Conservation (phyloP, 2,113 vertebrate genomes). For the Polypterus senegalus region DNA sequence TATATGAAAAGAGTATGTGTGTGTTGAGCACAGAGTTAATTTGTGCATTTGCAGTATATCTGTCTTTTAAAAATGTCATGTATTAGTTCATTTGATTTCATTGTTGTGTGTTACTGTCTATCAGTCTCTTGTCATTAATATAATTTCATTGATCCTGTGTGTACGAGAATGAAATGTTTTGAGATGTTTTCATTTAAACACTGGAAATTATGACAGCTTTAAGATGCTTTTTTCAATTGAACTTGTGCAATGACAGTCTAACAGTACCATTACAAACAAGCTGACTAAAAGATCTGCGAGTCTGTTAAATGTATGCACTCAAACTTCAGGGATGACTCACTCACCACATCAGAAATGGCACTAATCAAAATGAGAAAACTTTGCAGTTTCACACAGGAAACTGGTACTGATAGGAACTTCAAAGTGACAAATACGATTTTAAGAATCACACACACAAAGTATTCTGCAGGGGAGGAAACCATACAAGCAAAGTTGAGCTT, state of each 20-base stretch:
- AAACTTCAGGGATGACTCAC: conserved; percentile 46
- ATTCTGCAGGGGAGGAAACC: background rate
- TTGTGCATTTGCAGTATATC: too few species aligned
- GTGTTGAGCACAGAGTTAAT: too few species aligned
- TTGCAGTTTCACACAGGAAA: conserved; percentile 49
- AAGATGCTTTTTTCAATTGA: too few species aligned
- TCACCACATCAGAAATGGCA: conserved; percentile 43
- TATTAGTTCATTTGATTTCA: too few species aligned
- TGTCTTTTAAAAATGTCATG: too few species aligned
- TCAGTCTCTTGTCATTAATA: too few species aligned
- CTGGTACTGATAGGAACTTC: conserved; percentile 31
- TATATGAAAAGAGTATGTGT: too few species aligned
- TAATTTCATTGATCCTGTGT: too few species aligned
- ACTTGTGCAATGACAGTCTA: background rate
- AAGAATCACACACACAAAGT: conserved; percentile 9
- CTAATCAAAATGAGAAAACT: conserved; percentile 40
- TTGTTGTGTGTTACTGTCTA: too few species aligned
- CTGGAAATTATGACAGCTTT: too few species aligned
- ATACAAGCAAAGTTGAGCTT: background rate
- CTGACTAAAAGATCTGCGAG: conserved; percentile 11
- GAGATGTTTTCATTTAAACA: too few species aligned
- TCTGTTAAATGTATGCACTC: conserved; percentile 14
- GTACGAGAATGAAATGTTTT: too few species aligned
- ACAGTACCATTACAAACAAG: conserved; percentile 5
- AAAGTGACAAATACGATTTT: conserved; percentile 19